Percentiles rank a stretch among this genome's conserved stretches.
Conservation (phyloP, 2,888 invertebrate species). For the Portevinia maculata region DNA sequence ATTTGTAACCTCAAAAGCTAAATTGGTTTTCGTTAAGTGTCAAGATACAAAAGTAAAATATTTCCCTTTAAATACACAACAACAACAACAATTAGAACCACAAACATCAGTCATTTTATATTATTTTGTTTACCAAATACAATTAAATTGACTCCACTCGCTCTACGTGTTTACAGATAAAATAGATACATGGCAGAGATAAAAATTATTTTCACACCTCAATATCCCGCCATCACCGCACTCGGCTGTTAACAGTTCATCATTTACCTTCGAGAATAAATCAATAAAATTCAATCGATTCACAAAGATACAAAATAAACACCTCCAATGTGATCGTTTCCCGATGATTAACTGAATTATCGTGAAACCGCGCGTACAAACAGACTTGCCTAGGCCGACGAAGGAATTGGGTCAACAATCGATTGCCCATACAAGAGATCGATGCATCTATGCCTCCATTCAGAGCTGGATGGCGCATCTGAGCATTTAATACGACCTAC, state of each 20-base stretch:
- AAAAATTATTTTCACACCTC: constrained; percentile 27
- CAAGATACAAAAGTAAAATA: background rate
- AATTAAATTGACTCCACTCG: background rate
- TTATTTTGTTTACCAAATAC: background rate
- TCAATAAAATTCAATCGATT: constrained; percentile 63
- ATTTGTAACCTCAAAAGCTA: constrained; percentile 1
- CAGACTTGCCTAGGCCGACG: constrained; percentile 6
- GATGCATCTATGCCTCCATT: constrained; percentile 59
- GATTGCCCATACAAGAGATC: constrained; percentile 48
- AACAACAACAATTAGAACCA: background rate
- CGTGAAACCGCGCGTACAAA: constrained; percentile 42
- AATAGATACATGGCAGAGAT: background rate
- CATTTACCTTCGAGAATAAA: constrained; percentile 36
- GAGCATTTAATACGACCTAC: constrained; percentile 57
- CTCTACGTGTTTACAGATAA: background rate
- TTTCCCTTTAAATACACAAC: background rate
- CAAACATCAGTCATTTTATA: constrained; percentile 1
- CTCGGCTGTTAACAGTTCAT: constrained; percentile 22
- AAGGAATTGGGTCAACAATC: constrained; percentile 66
- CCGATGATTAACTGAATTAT: constrained; percentile 66
- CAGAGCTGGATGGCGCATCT: constrained; percentile 57
- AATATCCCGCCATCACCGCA: constrained; percentile 12
- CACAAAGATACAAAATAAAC: constrained; percentile 44
- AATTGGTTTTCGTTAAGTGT: background rate
- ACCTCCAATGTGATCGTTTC: constrained; percentile 49